Evolutionary conservation across 2,113 vertebrate genomes (phyloP).

Genomic region (Pterocles burchelli): DNA sequence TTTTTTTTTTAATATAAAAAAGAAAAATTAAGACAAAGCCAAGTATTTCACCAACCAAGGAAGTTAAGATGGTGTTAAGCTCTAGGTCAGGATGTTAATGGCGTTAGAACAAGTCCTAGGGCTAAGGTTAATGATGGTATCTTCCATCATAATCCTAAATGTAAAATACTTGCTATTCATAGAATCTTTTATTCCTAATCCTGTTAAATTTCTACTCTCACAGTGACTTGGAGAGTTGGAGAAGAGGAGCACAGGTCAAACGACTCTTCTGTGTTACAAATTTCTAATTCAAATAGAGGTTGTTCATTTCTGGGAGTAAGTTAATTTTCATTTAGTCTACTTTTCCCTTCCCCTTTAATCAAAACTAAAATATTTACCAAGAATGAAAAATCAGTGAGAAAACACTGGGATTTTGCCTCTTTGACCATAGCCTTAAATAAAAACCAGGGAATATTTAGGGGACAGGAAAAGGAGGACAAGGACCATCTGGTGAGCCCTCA

Average conservation of each 20-base stretch:
- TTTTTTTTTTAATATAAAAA: background rate
- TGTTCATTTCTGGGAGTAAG: conserved; percentile 6
- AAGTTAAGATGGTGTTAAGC: conserved; percentile 47
- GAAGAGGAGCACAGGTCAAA: conserved; percentile 66
- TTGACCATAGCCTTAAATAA: background rate
- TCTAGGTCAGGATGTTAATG: conserved; percentile 64
- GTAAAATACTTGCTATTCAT: conserved; percentile 76
- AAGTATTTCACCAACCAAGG: conserved; percentile 25
- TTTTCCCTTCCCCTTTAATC: conserved; percentile 18
- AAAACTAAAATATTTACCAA: conserved; percentile 66
- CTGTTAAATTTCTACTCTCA: conserved; percentile 70
- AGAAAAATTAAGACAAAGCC: conserved; percentile 66
- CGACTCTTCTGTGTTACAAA: conserved; percentile 26
- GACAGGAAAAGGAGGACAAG: background rate
- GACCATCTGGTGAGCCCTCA: background rate
- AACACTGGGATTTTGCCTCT: conserved; percentile 27
- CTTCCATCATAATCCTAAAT: conserved; percentile 73
- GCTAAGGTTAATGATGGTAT: conserved; percentile 73
- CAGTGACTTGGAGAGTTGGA: conserved; percentile 59
- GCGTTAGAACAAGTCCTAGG: conserved; percentile 67
- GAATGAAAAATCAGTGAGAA: conserved; percentile 13
- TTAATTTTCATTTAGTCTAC: conserved; percentile 50
- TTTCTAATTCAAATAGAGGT: conserved; percentile 56
- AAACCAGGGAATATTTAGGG: background rate
- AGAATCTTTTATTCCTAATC: conserved; percentile 75